Conservation (phyloP, 2,797 vertebrate species). For the Gadopsis marmoratus region DNA sequence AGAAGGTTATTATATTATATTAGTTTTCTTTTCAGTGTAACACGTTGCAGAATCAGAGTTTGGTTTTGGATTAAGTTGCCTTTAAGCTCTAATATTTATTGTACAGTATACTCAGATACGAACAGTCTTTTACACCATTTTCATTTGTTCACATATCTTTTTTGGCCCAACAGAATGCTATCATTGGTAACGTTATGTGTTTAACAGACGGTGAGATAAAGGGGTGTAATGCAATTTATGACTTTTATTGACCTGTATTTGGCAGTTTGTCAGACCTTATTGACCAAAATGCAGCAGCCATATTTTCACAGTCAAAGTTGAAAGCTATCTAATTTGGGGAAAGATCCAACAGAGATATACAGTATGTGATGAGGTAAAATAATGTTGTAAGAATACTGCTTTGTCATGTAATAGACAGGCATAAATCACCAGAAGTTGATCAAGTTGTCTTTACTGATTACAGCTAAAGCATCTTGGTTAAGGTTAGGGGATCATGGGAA, state of each 20-base stretch:
- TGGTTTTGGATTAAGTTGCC: background rate
- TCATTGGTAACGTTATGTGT: conserved; percentile 20
- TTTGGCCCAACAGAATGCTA: background rate
- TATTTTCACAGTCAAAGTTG: background rate
- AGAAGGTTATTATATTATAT: background rate
- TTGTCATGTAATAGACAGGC: background rate
- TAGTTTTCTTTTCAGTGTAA: background rate
- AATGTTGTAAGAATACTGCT: background rate
- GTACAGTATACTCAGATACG: background rate
- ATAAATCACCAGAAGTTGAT: background rate
- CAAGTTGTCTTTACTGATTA: background rate
- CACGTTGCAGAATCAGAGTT: background rate
- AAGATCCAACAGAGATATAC: conserved; percentile 1
- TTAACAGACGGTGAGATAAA: conserved; percentile 8
- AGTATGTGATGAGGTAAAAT: conserved; percentile 18
- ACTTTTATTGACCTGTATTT: conserved; percentile 41
- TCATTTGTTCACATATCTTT: background rate
- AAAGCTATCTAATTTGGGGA: background rate
- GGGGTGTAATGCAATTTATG: conserved; percentile 20
- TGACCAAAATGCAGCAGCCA: conserved; percentile 1
- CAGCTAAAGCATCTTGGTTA: background rate
- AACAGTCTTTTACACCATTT: background rate
- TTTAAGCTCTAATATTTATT: background rate
- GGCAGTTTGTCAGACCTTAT: conserved; percentile 21
- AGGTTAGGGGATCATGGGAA: background rate